phyloP scores from a whole-genome alignment of 2,888 invertebrate genomes.

The Cheilosia pagana region DNA sequence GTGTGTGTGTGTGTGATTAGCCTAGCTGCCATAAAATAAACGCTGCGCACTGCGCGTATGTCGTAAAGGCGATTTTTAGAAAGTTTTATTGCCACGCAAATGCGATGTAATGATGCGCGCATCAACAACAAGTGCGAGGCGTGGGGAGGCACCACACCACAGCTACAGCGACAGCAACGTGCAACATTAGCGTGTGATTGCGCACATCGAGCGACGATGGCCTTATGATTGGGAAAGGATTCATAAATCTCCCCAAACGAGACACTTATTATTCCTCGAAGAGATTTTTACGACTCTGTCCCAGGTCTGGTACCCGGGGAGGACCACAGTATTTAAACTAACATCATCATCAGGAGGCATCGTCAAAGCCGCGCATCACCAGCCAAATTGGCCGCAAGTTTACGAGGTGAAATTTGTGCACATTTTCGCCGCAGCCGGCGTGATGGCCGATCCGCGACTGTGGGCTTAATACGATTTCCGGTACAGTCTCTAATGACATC shows the following conservation, averaged over 20 bases:
- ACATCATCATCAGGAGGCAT: slow-evolving; percentile 65
- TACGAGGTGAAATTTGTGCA: slow-evolving; percentile 69
- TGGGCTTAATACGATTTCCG: slow-evolving; percentile 60
- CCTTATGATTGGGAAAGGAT: slow-evolving; percentile 74
- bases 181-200: slow-evolving; percentile 68
- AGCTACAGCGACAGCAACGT: neutral
- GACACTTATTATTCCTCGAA: slow-evolving; percentile 67
- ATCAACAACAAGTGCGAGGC: slow-evolving; percentile 42
- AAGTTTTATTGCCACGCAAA: slow-evolving; percentile 72
- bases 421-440: slow-evolving; percentile 17
- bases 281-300: slow-evolving; percentile 50
- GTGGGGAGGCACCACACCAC: slow-evolving; percentile 3
- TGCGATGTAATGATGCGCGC: slow-evolving; percentile 64
- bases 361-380: slow-evolving; percentile 7
- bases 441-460: slow-evolving; percentile 27
- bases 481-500: slow-evolving; percentile 43
- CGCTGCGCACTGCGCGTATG: slow-evolving; percentile 19
- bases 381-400: slow-evolving; percentile 60
- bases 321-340: slow-evolving; percentile 42
- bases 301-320: neutral
- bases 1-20: slow-evolving; percentile 44
- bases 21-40: slow-evolving; percentile 56
- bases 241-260: slow-evolving; percentile 74
- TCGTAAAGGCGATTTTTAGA: slow-evolving; percentile 64
- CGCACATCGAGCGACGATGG: slow-evolving; percentile 68